Base-by-base conservation (phyloP, 2,888 invertebrate species). In the Salticus scenicus region DNA sequence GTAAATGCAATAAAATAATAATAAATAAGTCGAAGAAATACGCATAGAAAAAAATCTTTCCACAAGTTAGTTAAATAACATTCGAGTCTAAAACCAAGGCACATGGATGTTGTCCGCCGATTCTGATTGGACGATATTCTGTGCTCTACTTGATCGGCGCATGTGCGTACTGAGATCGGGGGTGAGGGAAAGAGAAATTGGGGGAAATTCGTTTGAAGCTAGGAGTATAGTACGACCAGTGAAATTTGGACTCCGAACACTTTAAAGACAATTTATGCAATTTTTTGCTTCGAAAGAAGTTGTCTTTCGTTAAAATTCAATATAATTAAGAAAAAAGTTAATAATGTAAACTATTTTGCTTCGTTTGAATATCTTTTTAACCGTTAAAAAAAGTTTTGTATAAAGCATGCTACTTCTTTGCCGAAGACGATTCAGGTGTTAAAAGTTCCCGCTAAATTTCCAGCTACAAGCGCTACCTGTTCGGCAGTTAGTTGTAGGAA, bases 21-120 rank as follows among this genome's bases (percentile, higher is more conserved):
- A 71, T 71, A 30, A 79, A 30, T 64, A 4, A 17, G 24, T 17
- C 8, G 10, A 66, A 28, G 20, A 71, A 78, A 47, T 30, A 67
- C 41, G 28, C 41, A 41, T 12, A 69, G 30, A 70, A 75, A 83
- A 82, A 83, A 76, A 31, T 41, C 72, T 77, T 84, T 84, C 69
- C 30, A 73, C 69, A 84, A 84, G 83, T 84, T 77, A 84, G 77
- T 84, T 84, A 84, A 84, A 84, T 84, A 84, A 84, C 77, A 77
- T 67, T 66, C 77, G 72, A 73, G 77, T 77, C 66, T 47, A 83
- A 37, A 64, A 72, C 57, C 83, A 57, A 37, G 41, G 77, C 83
- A 84, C 77, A 83, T 83, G 83, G 67, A 83, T 67, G 83, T 83
- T 72, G 72, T 66, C 69, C 73, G 20, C 64, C 37, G 57, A 31